Evolutionary conservation across 2,797 vertebrate genomes (phyloP).

Genomic region (Esox masquinongy): DNA sequence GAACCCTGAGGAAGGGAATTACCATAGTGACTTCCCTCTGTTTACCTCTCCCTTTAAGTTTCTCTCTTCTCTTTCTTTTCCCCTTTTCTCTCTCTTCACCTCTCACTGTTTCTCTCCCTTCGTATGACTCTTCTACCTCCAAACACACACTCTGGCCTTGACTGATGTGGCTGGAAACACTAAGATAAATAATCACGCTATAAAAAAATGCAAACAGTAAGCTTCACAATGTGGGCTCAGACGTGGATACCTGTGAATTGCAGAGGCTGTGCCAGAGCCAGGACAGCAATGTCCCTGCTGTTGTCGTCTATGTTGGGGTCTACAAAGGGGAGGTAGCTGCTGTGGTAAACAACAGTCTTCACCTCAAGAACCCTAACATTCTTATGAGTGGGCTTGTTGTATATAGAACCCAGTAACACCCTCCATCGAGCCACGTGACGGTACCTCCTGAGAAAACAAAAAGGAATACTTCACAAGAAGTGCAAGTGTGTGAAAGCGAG

Average conservation of each 20-base stretch:
- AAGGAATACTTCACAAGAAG: not conserved
- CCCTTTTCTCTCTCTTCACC: not conserved
- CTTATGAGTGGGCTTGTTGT: slow-evolving; percentile 75
- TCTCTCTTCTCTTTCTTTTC: slow-evolving; percentile 3
- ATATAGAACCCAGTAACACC: slow-evolving; percentile 84
- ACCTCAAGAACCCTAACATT: slow-evolving; percentile 78
- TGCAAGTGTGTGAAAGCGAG: slow-evolving; percentile 5
- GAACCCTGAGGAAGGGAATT: slow-evolving; percentile 41
- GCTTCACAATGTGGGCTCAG: not conserved
- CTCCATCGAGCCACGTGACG: slow-evolving; percentile 82
- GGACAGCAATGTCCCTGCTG: slow-evolving; percentile 88
- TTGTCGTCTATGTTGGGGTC: slow-evolving; percentile 88
- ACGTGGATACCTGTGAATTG: slow-evolving; percentile 78
- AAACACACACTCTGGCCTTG: not conserved
- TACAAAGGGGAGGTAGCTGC: slow-evolving; percentile 87
- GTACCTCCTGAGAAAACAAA: slow-evolving; percentile 72
- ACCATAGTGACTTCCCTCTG: slow-evolving; percentile 19
- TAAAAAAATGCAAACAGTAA: not conserved
- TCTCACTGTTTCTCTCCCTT: not conserved
- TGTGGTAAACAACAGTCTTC: slow-evolving; percentile 85
- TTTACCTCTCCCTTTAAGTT: not conserved
- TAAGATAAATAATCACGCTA: not conserved
- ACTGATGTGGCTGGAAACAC: not conserved
- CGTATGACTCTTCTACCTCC: not conserved
- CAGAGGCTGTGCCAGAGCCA: slow-evolving; percentile 79